Percentiles rank a stretch among this genome's conserved stretches.
Conservation (phyloP, 2,888 invertebrate species). For the Lingula anatina region DNA sequence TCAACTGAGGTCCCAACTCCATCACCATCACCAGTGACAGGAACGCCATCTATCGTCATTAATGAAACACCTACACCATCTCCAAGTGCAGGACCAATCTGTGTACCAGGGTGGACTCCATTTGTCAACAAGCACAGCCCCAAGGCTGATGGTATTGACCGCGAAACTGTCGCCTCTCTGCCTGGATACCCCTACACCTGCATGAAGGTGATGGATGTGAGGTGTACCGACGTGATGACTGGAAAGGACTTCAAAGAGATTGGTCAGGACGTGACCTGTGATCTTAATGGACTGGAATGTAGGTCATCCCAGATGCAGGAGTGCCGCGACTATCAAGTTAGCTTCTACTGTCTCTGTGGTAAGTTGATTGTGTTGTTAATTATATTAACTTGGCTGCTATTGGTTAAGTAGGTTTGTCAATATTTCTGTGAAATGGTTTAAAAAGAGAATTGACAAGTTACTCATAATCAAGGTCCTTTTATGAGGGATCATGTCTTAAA, state of each 20-base stretch:
- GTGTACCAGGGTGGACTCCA: conserved; percentile 44
- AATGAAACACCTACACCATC: background rate
- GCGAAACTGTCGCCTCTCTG: conserved; percentile 19
- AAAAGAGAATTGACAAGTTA: too few relatives aligned
- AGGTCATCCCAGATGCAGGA: background rate
- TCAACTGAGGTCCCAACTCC: background rate
- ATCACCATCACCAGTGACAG: background rate
- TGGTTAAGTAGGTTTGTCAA: too few relatives aligned
- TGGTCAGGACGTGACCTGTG: background rate
- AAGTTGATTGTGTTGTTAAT: too few relatives aligned
- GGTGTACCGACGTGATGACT: background rate
- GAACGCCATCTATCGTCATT: background rate
- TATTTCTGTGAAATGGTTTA: too few relatives aligned
- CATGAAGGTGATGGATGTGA: conserved; percentile 14
- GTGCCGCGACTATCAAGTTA: background rate
- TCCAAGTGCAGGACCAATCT: conserved; percentile 8
- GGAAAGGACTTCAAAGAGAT: background rate
- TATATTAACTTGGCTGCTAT: too few relatives aligned
- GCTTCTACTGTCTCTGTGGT: background rate
- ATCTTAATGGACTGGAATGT: background rate
- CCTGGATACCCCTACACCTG: conserved; percentile 24
- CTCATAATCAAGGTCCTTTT: too few relatives aligned
- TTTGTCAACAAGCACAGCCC: conserved; percentile 45
- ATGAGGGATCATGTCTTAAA: too few relatives aligned
- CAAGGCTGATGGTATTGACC: conserved; percentile 13